phyloP scores from a whole-genome alignment of 1,140 invertebrate species.

The Drosophila kurseongensis region DNA sequence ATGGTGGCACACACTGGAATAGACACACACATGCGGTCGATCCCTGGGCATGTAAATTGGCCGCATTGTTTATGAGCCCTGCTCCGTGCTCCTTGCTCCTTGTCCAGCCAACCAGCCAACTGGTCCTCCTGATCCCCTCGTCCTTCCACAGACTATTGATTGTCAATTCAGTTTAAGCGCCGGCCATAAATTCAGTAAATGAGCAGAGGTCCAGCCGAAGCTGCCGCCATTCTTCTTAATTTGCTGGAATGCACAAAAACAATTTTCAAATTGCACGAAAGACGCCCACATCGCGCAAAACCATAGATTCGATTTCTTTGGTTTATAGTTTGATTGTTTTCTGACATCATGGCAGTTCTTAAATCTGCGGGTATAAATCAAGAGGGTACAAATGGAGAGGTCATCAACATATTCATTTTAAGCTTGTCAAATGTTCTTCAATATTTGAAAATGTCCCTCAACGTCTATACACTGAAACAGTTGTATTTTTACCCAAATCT shows the following conservation, averaged over 20 bases:
- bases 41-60: constrained; percentile 76
- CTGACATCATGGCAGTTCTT: too few species aligned
- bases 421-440: too few species aligned
- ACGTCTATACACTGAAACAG: too few species aligned
- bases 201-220: constrained; percentile 51
- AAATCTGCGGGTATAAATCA: not conserved
- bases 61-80: constrained; percentile 76
- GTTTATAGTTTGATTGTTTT: constrained; percentile 4
- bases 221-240: constrained; percentile 60
- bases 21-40: constrained; percentile 43
- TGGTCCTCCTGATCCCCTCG: not conserved
- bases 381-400: too few species aligned
- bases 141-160: constrained; percentile 62
- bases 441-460: too few species aligned
- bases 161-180: constrained; percentile 80
- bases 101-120: too few species aligned
- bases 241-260: constrained; percentile 52
- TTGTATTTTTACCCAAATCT: too few species aligned
- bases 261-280: constrained; percentile 45
- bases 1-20: constrained; percentile 24
- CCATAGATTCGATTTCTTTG: not conserved
- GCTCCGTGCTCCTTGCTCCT: not conserved
- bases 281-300: constrained; percentile 8
- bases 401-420: too few species aligned
- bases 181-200: constrained; percentile 72